Evolutionary conservation across 1,140 invertebrate species (phyloP), one percentile per base, ranked within the genome.

Genomic region (Orius laevigatus): DNA sequence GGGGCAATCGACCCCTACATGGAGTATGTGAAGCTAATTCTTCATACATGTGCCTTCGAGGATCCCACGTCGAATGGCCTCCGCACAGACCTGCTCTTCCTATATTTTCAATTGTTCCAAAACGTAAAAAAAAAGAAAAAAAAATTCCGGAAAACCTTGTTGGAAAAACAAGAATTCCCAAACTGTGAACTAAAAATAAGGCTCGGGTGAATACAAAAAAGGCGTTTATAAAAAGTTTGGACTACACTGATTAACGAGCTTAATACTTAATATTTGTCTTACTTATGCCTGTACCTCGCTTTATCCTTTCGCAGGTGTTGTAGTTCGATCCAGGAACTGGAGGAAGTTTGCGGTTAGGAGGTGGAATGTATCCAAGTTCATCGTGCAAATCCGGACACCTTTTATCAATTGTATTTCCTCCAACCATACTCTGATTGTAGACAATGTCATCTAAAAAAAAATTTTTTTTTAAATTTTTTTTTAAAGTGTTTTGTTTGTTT

Each of bases 301-400:
- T 90, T 69, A 90, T 87, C 58, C 85, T 74, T 70, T 90, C 86
- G 66, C 86, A 90, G 19, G 87, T 91, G 64, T 88, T 90, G 67
- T 90, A 90, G 65, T 89, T 88, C 12, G 84, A 87, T 49, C 86
- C 86, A 34, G 86, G 87, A 2, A 92, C 86, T 9, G 86, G 86
- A 6, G 86, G 87, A 38, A 90, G 70, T 66, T 91, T 90, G 51
- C 87, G 73, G 63, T 91, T 92, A 32, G 87, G 87, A 20, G 86
- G 87, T 0, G 87, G 85, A 61, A 91, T 90, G 66, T 92, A 91
- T 20, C 86, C 87, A 5, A 91, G 71, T 64, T 92, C 86, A 62
- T 90, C 86, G 9, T 84, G 75, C 18, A 89, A 68, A 53, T 86
- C 84, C 5, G 14, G 10, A 25, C 79, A 72, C 52, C 84, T 76